phyloP scores from a whole-genome alignment of 2,797 vertebrate species.

The Margarornis squamiger region DNA sequence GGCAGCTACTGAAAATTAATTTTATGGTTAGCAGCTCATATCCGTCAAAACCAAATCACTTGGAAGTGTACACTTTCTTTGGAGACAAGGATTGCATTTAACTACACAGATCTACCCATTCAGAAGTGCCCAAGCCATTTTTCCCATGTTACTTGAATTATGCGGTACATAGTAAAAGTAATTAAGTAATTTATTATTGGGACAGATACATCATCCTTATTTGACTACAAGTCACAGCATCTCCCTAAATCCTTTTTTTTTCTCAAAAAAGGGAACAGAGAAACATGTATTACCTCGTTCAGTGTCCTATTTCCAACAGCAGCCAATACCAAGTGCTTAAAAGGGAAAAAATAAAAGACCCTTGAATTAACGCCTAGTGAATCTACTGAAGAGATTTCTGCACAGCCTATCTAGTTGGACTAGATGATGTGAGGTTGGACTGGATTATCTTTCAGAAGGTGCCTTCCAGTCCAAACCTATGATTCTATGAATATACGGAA shows the following conservation, averaged over 20 bases:
- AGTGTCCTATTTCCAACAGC: neutral
- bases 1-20: neutral
- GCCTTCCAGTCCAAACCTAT: neutral
- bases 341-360: neutral
- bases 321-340: neutral
- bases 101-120: neutral
- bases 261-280: neutral
- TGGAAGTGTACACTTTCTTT: neutral
- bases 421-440: neutral
- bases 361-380: neutral
- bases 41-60: neutral
- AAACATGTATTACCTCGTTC: neutral
- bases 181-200: neutral
- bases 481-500: neutral
- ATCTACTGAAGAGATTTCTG: neutral
- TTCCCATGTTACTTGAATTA: neutral
- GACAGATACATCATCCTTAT: neutral
- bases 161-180: accelerated
- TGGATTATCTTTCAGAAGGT: neutral
- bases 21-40: neutral
- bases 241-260: neutral
- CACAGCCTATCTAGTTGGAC: neutral
- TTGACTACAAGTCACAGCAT: neutral
- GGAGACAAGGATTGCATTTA: neutral
- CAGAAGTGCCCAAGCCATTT: neutral